Evolutionary conservation across 64 coral and sea anemone species (phyloP).

Genomic region (Porites lutea): DNA sequence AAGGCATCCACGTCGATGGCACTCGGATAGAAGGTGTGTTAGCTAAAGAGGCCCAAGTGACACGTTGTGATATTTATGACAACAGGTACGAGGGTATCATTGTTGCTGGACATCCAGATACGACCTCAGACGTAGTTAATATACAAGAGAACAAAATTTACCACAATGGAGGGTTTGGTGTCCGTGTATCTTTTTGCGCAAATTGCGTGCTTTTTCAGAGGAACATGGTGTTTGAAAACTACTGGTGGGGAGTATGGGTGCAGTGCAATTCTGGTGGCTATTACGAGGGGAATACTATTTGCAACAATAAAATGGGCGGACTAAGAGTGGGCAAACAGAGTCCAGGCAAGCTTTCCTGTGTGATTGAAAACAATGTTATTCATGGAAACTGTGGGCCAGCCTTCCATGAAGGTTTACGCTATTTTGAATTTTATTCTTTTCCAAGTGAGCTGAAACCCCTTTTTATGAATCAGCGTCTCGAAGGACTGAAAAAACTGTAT

Average conservation of each 20-base stretch:
- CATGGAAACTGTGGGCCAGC: background rate
- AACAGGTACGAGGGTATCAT: conserved; percentile 1
- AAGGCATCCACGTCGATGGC: background rate
- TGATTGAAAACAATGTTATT: background rate
- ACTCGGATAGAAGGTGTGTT: background rate
- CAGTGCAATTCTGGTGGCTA: background rate
- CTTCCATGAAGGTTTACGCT: background rate
- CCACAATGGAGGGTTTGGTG: background rate
- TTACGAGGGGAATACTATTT: background rate
- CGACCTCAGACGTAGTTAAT: background rate
- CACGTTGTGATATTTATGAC: background rate
- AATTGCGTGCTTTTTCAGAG: background rate
- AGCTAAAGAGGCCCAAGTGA: background rate
- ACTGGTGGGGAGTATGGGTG: background rate
- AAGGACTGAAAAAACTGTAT: no score
- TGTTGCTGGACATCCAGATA: background rate
- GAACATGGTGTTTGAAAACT: conserved; percentile 10
- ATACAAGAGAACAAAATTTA: background rate
- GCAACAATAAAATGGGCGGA: conserved; percentile 15
- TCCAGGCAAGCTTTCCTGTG: background rate
- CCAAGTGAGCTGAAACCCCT: background rate
- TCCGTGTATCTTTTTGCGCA: background rate
- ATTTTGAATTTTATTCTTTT: background rate
- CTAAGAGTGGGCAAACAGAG: background rate
- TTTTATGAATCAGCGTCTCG: no score